These are phyloP conservation scores for Hyalella azteca DNA, from an alignment of 2,888 invertebrate genomes.

Conservation along the genomic window DNA sequence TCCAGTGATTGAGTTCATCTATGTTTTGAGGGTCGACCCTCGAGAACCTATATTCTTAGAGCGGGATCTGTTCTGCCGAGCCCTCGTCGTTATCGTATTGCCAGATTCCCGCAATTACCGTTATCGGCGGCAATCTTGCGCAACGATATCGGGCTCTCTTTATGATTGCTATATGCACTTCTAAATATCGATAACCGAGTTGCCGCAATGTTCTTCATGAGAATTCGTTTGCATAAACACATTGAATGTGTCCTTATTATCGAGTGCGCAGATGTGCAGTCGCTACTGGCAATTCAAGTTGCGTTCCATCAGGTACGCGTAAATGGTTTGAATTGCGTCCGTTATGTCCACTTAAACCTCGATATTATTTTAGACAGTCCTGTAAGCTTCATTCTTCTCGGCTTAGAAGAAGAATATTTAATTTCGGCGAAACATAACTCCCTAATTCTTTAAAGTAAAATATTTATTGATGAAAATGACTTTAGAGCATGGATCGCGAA, in stretches of 20 bases:
- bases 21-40: neutral
- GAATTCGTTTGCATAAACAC: slow-evolving; percentile 19
- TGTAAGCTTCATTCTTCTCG: too few species aligned
- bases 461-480: too few species aligned
- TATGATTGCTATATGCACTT: slow-evolving; percentile 25
- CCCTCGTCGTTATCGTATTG: neutral
- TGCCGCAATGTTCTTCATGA: slow-evolving; percentile 20
- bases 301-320: neutral
- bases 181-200: slow-evolving; percentile 24
- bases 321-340: neutral
- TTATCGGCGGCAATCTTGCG: slow-evolving; percentile 21
- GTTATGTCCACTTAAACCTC: neutral
- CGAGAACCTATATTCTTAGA: neutral
- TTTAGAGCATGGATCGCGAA: too few species aligned
- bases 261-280: neutral
- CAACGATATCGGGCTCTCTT: slow-evolving; percentile 31
- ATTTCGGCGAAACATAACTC: too few species aligned
- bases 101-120: slow-evolving; percentile 21
- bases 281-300: neutral
- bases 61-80: neutral
- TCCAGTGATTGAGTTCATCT: neutral
- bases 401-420: too few species aligned
- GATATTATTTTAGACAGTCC: too few species aligned
- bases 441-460: too few species aligned
- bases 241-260: neutral